A percentile compares a stretch with the other conserved stretches of the same genome.
Conservation (phyloP, 2,797 vertebrate genomes). For the Synanceia verrucosa region DNA sequence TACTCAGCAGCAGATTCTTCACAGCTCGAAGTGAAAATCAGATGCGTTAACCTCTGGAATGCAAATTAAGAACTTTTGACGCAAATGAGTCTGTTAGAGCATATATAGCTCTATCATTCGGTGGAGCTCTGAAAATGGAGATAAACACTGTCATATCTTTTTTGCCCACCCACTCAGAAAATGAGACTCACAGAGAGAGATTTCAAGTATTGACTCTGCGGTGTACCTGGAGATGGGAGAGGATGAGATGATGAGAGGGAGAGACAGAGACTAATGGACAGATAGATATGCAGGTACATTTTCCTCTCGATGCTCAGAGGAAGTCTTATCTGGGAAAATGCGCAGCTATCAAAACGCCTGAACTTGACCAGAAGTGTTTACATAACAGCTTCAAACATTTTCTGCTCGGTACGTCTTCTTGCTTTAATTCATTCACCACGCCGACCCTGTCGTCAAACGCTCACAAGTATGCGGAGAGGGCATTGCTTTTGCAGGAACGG, state of each 20-base stretch:
- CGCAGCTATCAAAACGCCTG: conserved; percentile 32
- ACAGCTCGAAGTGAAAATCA: conserved; percentile 45
- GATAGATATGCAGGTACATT: conserved; percentile 59
- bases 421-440: conserved; percentile 41
- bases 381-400: conserved; percentile 30
- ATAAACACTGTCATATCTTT: conserved; percentile 44
- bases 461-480: conserved; percentile 24
- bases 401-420: conserved; percentile 10
- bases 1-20: conserved; percentile 43
- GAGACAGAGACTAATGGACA: conserved; percentile 54
- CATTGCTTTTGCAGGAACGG: conserved; percentile 7
- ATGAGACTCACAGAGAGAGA: conserved; percentile 27
- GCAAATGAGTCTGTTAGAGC: conserved; percentile 38
- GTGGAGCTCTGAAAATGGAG: conserved; percentile 22
- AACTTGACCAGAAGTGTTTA: conserved; percentile 38
- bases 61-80: conserved; percentile 52
- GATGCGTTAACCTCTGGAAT: conserved; percentile 50
- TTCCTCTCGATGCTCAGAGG: conserved; percentile 32
- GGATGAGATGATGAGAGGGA: conserved; percentile 41
- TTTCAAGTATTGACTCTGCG: conserved; percentile 52
- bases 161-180: conserved; percentile 37
- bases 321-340: conserved; percentile 37
- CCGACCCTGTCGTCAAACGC: conserved; percentile 14
- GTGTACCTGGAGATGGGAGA: conserved; percentile 42
- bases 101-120: conserved; percentile 44